Percentiles rank a stretch among this genome's conserved stretches.
phyloP scores from a whole-genome alignment of 1,140 invertebrate species.

The Lysiphlebus fabarum region DNA sequence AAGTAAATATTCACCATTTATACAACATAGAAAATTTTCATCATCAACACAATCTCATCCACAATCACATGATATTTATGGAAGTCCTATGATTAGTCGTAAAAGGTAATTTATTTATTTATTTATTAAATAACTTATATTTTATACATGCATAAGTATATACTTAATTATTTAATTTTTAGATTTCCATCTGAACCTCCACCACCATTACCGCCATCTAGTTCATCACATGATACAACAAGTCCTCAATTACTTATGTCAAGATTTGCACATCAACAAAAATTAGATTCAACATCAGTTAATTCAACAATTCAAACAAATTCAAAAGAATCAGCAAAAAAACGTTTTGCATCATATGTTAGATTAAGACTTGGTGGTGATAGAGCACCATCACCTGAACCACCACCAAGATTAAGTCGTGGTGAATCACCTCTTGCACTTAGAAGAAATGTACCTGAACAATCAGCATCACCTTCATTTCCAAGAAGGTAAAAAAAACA shows the following conservation, averaged over 20 bases:
- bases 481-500: conserved; percentile 58
- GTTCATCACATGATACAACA: conserved; percentile 42
- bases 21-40: conserved; percentile 41
- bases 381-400: conserved; percentile 62
- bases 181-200: conserved; percentile 52
- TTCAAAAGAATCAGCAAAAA: conserved; percentile 53
- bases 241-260: conserved; percentile 50
- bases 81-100: conserved; percentile 51
- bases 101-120: conserved; percentile 41
- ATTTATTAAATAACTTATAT: background rate
- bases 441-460: conserved; percentile 60
- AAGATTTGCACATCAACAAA: conserved; percentile 47
- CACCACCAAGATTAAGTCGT: conserved; percentile 64
- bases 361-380: conserved; percentile 58
- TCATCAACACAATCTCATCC: conserved; percentile 38
- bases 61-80: conserved; percentile 47
- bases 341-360: conserved; percentile 74
- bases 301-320: conserved; percentile 33
- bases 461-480: conserved; percentile 53
- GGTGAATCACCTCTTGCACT: conserved; percentile 62
- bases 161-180: conserved; percentile 11
- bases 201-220: conserved; percentile 43
- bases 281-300: conserved; percentile 39
- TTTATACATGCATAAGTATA: no score
- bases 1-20: conserved; percentile 42